Evolutionary conservation across 2,113 vertebrate genomes (phyloP).

Genomic region (Gadus macrocephalus): DNA sequence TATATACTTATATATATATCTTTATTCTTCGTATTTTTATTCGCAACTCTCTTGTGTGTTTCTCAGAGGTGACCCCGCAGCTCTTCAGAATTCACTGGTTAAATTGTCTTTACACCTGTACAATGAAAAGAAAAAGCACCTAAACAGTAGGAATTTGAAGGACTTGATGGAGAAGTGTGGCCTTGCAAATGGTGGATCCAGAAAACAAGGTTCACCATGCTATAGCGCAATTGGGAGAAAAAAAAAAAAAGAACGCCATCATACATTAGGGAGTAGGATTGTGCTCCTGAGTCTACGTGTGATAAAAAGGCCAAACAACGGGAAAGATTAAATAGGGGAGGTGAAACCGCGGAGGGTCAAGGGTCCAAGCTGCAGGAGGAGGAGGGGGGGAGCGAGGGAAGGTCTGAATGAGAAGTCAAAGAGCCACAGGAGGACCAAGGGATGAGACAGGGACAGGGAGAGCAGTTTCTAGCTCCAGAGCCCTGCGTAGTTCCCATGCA

Average conservation of each 20-base stretch:
- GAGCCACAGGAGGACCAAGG: slow-evolving; percentile 19
- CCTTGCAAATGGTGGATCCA: slow-evolving; percentile 21
- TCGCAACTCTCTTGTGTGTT: slow-evolving; percentile 28
- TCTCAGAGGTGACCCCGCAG: slow-evolving; percentile 46
- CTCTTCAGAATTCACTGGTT: slow-evolving; percentile 34
- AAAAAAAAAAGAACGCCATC: slow-evolving; percentile 17
- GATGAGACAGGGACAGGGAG: slow-evolving; percentile 5
- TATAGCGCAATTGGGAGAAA: slow-evolving; percentile 31
- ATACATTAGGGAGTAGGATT: slow-evolving; percentile 18
- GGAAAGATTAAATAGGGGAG: slow-evolving; percentile 4
- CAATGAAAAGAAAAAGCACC: slow-evolving; percentile 3
- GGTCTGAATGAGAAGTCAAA: slow-evolving; percentile 31
- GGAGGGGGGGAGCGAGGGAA: slow-evolving; percentile 25
- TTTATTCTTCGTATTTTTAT: slow-evolving; percentile 31
- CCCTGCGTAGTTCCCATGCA: slow-evolving; percentile 96
- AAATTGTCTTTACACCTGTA: slow-evolving; percentile 38
- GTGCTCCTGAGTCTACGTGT: slow-evolving; percentile 63
- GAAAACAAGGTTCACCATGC: slow-evolving; percentile 37
- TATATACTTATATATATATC: slow-evolving; percentile 3
- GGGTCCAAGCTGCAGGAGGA: slow-evolving; percentile 5
- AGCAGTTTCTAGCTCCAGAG: slow-evolving; percentile 86
- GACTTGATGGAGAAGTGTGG: slow-evolving; percentile 1
- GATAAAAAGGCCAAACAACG: slow-evolving; percentile 30
- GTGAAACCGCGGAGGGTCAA: too few relatives aligned
- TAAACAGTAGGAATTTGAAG: slow-evolving; percentile 10